A percentile compares a stretch with the other conserved stretches of the same genome.
phyloP scores from a whole-genome alignment of 2,113 vertebrate species.

The Dasyprocta punctata region DNA sequence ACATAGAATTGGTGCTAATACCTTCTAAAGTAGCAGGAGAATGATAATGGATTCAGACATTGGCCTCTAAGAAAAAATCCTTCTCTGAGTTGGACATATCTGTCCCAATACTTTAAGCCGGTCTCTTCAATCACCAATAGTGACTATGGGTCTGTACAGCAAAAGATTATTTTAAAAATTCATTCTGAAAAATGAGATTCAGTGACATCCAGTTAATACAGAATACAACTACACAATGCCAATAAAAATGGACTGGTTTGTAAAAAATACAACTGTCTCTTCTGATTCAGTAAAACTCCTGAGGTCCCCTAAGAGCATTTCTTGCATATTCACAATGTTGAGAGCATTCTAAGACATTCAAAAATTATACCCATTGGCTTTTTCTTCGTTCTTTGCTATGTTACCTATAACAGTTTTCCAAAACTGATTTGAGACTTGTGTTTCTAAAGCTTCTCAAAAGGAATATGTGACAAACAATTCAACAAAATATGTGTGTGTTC shows the following conservation, averaged over 20 bases:
- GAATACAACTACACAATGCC: neutral
- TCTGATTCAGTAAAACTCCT: neutral
- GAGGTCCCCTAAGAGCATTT: neutral
- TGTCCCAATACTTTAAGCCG: neutral
- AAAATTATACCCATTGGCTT: neutral
- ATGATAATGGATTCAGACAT: neutral
- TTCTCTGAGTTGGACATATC: neutral
- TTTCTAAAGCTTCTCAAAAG: conserved; percentile 26
- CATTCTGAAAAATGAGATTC: conserved; percentile 43
- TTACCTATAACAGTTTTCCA: neutral
- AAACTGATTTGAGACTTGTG: neutral
- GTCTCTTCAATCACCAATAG: neutral
- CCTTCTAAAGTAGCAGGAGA: neutral
- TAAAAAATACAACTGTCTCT: neutral
- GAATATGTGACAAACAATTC: neutral
- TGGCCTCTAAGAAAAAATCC: neutral
- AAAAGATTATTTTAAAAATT: conserved; percentile 20
- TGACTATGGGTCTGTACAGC: neutral
- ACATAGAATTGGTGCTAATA: conserved; percentile 30
- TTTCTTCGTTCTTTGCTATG: neutral
- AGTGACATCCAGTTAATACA: conserved; percentile 28
- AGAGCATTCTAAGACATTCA: neutral
- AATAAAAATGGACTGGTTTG: neutral
- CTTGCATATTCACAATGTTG: neutral
- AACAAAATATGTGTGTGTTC: conserved; percentile 23